Evolutionary conservation across 1,140 invertebrate species (phyloP).

Genomic region (Odontomachus brunneus): DNA sequence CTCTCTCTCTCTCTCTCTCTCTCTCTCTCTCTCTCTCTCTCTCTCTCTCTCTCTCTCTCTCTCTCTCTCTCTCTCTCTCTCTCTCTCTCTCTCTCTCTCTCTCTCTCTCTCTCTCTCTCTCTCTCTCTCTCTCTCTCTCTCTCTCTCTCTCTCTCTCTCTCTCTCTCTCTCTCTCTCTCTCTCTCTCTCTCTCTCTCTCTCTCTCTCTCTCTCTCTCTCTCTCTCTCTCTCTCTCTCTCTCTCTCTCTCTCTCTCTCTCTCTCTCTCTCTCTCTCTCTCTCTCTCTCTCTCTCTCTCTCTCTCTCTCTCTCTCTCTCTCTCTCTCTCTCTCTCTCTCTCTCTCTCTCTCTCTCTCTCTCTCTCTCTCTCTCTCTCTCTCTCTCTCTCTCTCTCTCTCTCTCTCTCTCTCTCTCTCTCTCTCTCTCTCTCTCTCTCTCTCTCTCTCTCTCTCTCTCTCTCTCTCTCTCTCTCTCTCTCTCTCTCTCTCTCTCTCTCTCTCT

Average conservation of each 20-base stretch:
- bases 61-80: not conserved
- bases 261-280: not conserved
- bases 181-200: not conserved
- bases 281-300: not conserved
- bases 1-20: not conserved
- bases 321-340: not conserved
- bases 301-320: not conserved
- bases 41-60: not conserved
- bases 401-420: not conserved
- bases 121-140: not conserved
- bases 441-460: not conserved
- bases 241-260: not conserved
- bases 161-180: not conserved
- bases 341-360: not conserved
- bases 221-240: conserved; percentile 4
- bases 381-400: not conserved
- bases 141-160: not conserved
- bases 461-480: not conserved
- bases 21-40: not conserved
- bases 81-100: not conserved
- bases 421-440: not conserved
- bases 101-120: not conserved
- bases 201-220: not conserved
- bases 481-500: not conserved
- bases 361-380: not conserved